Evolutionary conservation across 2,113 vertebrate genomes (phyloP), one percentile per base, ranked within the genome.

Genomic region (Brachyistius frenatus): DNA sequence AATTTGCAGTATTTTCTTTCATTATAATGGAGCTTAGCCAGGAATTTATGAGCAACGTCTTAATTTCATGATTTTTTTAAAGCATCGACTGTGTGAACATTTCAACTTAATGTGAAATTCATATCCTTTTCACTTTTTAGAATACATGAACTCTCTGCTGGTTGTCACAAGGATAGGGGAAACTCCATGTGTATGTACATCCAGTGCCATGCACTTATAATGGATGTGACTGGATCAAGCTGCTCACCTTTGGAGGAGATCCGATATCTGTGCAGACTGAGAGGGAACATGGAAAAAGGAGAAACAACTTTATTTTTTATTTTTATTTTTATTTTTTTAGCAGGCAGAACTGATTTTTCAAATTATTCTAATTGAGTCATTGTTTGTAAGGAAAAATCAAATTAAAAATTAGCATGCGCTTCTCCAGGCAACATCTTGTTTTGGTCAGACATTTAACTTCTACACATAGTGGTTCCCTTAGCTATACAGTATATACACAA

Each of bases 201-300:
- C 35, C 60, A 50, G 30, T 7, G 15, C 11, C 16, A 13, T n/a
- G 16, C 23, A 11, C 1, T 46, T 35, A 11, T 60, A 66, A 65
- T 72, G 35, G 16, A 3, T 49, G 53, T 30, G 46, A 79, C 31
- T 0, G 30, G 61, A 79, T 79, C 23, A 30, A 8, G 41, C 52
- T 58, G 52, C 61, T 65, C 15, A 50, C 60, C 53, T 66, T 15
- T 35, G 13, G 31, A 52, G 4, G 7, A 2, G 41, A 44, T 44
- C 41, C 10, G 2, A 44, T 44, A 44, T 44, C 41, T 11, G 39
- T 8, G 39, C 3, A 41, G 41, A 23, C 23, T 23, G 23, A 23
- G 23, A 23, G 23, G 23, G 23, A 23, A 23, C 23, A 23, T 23
- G 23, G 23, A 23, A 23, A 1, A 23, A 23, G 23, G 23, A 23